Conservation (phyloP, 2,113 vertebrate genomes). For the Engystomops pustulosus region DNA sequence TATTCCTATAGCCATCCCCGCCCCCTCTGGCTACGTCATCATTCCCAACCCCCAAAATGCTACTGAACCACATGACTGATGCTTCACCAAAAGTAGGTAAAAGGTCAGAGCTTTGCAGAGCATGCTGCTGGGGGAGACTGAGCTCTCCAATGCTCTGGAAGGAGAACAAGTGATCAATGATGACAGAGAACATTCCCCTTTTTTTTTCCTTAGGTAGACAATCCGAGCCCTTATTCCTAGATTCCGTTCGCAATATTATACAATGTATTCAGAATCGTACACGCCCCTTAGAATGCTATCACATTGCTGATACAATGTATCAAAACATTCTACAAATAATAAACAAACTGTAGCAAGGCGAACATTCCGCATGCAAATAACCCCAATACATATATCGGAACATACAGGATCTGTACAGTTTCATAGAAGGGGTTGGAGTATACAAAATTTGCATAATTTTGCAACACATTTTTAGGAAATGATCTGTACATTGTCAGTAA, state of each 20-base stretch:
- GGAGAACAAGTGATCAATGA: conserved; percentile 1
- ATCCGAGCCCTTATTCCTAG: not conserved
- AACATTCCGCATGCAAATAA: too few relatives aligned
- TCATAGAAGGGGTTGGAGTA: too few relatives aligned
- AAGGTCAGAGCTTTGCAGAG: conserved; percentile 48
- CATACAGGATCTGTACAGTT: not conserved
- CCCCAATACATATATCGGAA: not conserved
- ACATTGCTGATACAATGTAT: not conserved
- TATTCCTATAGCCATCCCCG: not conserved
- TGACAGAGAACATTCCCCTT: not conserved
- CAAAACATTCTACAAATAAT: not conserved
- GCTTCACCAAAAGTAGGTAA: conserved; percentile 55
- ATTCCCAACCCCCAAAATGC: conserved; percentile 54
- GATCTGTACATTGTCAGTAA: too few relatives aligned
- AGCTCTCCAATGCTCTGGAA: not conserved
- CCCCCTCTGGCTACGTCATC: conserved; percentile 5
- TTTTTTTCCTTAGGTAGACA: not conserved
- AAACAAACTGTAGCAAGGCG: not conserved
- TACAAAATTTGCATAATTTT: too few relatives aligned
- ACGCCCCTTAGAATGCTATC: not conserved
- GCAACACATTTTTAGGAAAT: too few relatives aligned
- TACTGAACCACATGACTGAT: conserved; percentile 39
- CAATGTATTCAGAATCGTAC: not conserved
- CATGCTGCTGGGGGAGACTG: conserved; percentile 10
- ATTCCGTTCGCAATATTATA: too few relatives aligned